A percentile compares a stretch with the other conserved stretches of the same genome.
These are phyloP conservation scores for Temnothorax ravouxi DNA, from an alignment of 2,888 invertebrate species.

Conservation along the genomic window DNA sequence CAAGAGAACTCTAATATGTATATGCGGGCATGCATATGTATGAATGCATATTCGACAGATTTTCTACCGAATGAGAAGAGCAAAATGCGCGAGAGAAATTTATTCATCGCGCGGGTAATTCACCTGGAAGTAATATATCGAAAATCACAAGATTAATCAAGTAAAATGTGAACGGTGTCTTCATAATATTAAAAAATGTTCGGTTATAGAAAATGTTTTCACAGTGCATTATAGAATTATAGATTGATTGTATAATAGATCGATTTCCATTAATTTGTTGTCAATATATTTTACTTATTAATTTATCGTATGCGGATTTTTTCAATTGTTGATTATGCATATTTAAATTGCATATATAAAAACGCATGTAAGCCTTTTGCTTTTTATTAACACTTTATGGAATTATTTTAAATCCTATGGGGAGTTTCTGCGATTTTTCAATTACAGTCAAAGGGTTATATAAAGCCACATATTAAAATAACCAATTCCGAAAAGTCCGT, in stretches of 20 bases:
- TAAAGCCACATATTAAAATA: constrained; percentile 8
- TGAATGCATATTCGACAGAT: constrained; percentile 73
- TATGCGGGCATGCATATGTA: constrained; percentile 75
- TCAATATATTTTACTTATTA: constrained; percentile 9
- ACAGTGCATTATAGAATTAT: constrained; percentile 17
- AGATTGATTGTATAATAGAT: neutral
- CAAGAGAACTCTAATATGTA: constrained; percentile 72
- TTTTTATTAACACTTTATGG: constrained; percentile 3
- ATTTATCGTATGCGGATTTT: constrained; percentile 8
- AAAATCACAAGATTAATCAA: constrained; percentile 63
- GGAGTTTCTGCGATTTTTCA: neutral
- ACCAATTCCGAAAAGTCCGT: neutral
- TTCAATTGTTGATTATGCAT: constrained; percentile 6
- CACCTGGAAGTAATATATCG: constrained; percentile 67
- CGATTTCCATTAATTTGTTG: constrained; percentile 1
- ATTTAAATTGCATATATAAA: constrained; percentile 23
- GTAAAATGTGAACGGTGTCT: constrained; percentile 40
- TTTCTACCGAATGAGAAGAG: constrained; percentile 68
- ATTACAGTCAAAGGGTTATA: neutral
- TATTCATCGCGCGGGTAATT: constrained; percentile 65
- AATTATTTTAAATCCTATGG: neutral
- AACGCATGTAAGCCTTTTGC: neutral
- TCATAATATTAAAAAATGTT: constrained; percentile 39
- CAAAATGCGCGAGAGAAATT: constrained; percentile 56
- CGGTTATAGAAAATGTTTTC: neutral